Evolutionary conservation across 2,797 vertebrate species (phyloP).

Genomic region (Gouania willdenowi): DNA sequence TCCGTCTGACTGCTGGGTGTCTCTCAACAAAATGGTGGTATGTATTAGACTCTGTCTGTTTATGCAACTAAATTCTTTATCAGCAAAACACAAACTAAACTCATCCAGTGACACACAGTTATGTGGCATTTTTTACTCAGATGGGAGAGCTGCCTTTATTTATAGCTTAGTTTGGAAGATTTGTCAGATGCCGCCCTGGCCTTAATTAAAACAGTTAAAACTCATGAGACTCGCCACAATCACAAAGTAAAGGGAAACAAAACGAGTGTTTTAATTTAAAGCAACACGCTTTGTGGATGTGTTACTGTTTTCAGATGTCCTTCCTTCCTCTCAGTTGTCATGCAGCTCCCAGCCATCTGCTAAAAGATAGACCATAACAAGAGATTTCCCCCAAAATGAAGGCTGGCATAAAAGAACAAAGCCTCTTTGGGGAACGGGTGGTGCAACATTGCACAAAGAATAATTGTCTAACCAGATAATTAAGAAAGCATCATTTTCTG

Average conservation of each 20-base stretch:
- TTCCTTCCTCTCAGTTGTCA: conserved; percentile 9
- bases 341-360: conserved; percentile 30
- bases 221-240: conserved; percentile 31
- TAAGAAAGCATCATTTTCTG: neutral
- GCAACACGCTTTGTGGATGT: conserved; percentile 1
- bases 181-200: neutral
- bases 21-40: conserved; percentile 96
- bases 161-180: conserved; percentile 12
- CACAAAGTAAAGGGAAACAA: conserved; percentile 7
- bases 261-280: neutral
- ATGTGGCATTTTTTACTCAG: conserved; percentile 8
- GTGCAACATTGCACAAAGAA: neutral
- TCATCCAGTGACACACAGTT: neutral
- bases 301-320: conserved; percentile 21
- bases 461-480: neutral
- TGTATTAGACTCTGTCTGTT: conserved; percentile 33
- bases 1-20: conserved; percentile 92
- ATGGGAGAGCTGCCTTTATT: conserved; percentile 20
- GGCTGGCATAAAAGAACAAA: neutral
- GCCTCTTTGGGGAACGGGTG: neutral
- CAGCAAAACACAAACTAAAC: neutral
- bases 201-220: conserved; percentile 43
- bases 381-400: conserved; percentile 10
- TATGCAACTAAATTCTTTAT: neutral
- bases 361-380: conserved; percentile 10